Conservation (phyloP, 2,888 invertebrate genomes). For the Monochamus alternatus region DNA sequence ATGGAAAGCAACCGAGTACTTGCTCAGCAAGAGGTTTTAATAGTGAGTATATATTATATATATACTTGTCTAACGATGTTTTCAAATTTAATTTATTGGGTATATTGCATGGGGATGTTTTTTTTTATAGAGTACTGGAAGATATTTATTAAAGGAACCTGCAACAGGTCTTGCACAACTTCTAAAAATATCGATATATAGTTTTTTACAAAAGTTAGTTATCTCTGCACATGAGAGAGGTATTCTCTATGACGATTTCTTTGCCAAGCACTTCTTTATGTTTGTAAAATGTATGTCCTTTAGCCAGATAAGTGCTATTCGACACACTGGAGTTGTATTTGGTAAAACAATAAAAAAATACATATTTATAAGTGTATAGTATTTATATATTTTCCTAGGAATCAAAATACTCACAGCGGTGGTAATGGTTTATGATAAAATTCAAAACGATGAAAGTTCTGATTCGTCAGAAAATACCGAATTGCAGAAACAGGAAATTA, state of each 20-base stretch:
- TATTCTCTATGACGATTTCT: conserved; percentile 37
- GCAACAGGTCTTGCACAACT: conserved; percentile 27
- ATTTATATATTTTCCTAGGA: conserved; percentile 25
- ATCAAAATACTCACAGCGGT: conserved; percentile 39
- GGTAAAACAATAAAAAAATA: conserved; percentile 23
- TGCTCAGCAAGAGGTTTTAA: conserved; percentile 17
- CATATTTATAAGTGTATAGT: background rate
- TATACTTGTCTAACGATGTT: too few species aligned
- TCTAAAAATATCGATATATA: conserved; percentile 40
- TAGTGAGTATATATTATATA: conserved; percentile 23
- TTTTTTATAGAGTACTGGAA: conserved; percentile 31
- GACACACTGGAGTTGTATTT: conserved; percentile 44
- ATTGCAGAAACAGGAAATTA: conserved; percentile 30
- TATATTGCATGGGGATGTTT: background rate
- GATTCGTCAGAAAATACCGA: background rate
- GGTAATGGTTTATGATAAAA: conserved; percentile 31
- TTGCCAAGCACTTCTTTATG: conserved; percentile 20
- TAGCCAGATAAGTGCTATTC: conserved; percentile 36
- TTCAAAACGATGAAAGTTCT: conserved; percentile 17
- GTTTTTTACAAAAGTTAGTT: conserved; percentile 41
- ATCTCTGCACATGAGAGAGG: conserved; percentile 25
- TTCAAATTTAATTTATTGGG: too few species aligned
- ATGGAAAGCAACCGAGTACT: conserved; percentile 33
- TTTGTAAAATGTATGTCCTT: conserved; percentile 40
- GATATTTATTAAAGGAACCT: conserved; percentile 39